phyloP scores from a whole-genome alignment of 2,888 invertebrate genomes.

The Euphydryas editha region DNA sequence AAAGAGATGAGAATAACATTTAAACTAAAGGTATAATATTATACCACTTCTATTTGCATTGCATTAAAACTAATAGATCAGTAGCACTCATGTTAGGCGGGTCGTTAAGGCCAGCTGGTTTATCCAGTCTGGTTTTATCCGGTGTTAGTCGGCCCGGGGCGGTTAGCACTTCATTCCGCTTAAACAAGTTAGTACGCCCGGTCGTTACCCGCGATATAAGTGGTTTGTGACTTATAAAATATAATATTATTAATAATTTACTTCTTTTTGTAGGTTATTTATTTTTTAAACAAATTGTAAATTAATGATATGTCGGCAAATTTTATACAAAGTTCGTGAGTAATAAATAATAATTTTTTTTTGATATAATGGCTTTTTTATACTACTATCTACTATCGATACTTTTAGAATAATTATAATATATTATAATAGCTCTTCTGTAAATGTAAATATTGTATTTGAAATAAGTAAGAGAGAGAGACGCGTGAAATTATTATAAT shows the following conservation, averaged over 20 bases:
- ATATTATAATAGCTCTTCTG: no score
- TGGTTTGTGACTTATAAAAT: conserved; percentile 8
- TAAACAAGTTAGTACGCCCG: conserved; percentile 26
- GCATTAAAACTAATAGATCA: conserved; percentile 11
- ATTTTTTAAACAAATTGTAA: not conserved
- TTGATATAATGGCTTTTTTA: no score
- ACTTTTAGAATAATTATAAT: no score
- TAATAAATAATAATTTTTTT: no score
- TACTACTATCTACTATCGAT: no score
- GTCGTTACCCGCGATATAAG: conserved; percentile 16
- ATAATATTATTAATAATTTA: conserved; percentile 1
- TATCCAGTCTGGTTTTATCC: conserved; percentile 51
- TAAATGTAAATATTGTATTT: no score
- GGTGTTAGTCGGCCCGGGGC: conserved; percentile 49
- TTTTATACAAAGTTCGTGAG: no score
- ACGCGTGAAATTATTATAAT: no score
- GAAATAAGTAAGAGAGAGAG: no score
- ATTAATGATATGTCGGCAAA: not conserved
- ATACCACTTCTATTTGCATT: not conserved
- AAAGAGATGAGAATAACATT: not conserved
- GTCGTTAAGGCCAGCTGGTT: conserved; percentile 7
- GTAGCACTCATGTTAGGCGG: conserved; percentile 3
- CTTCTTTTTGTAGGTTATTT: not conserved
- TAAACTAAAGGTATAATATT: not conserved
- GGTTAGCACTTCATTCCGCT: conserved; percentile 39